A percentile compares a stretch with the other conserved stretches of the same genome.
These are phyloP conservation scores for Sitodiplosis mosellana DNA, from an alignment of 1,140 invertebrate species.

Conservation along the genomic window DNA sequence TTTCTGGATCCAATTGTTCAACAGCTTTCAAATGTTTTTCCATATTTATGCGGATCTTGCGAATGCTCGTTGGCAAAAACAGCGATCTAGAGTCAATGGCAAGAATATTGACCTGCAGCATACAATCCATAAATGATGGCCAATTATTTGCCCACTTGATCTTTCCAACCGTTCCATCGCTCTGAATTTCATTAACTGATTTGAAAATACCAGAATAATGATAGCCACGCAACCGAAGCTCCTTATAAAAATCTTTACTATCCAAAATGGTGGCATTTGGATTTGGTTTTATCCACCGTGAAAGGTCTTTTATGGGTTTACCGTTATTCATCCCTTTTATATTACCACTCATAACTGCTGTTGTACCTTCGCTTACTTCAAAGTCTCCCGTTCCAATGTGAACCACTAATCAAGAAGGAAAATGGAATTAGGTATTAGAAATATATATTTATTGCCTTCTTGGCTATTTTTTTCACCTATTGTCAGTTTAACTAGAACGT, in stretches of 20 bases:
- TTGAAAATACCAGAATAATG: slow-evolving; percentile 42
- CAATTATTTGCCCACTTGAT: slow-evolving; percentile 60
- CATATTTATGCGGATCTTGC: slow-evolving; percentile 60
- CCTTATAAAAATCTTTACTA: slow-evolving; percentile 76
- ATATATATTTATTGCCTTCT: too few species aligned
- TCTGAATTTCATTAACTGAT: slow-evolving; percentile 17
- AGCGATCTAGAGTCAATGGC: slow-evolving; percentile 52
- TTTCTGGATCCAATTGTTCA: slow-evolving; percentile 18
- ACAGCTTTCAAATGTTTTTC: slow-evolving; percentile 36
- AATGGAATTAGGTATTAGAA: too few species aligned
- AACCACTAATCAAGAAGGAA: slow-evolving; percentile 64
- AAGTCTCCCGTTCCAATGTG: slow-evolving; percentile 68
- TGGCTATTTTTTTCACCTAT: too few species aligned
- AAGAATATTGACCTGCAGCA: slow-evolving; percentile 74
- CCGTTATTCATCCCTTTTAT: slow-evolving; percentile 35
- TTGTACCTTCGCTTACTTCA: slow-evolving; percentile 63
- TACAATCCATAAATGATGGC: slow-evolving; percentile 83
- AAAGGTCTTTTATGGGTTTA: slow-evolving; percentile 24
- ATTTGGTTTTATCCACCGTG: slow-evolving; percentile 21
- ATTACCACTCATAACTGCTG: slow-evolving; percentile 57
- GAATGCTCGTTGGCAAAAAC: slow-evolving; percentile 69
- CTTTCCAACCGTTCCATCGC: slow-evolving; percentile 29
- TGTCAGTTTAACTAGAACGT: slow-evolving; percentile 50
- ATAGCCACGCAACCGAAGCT: slow-evolving; percentile 76
- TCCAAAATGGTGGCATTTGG: slow-evolving; percentile 29